These are phyloP conservation scores for Drosophila recens DNA, from an alignment of 2,888 invertebrate species.

Conservation along the genomic window DNA sequence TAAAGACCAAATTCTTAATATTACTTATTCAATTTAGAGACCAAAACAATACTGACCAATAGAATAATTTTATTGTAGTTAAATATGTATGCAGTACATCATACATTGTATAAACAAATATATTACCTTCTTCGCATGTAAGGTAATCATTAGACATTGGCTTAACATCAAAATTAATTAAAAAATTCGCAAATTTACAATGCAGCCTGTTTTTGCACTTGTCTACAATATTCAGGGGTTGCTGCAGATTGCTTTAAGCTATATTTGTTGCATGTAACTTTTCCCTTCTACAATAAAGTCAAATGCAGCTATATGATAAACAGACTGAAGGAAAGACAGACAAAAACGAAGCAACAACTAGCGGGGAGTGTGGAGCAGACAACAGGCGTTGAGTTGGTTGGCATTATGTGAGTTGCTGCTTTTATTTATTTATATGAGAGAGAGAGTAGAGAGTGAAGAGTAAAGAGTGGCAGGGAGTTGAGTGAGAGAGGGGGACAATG, in stretches of 20 bases:
- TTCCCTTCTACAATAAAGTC: constrained; percentile 40
- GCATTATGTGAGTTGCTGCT: constrained; percentile 74
- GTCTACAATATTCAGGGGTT: constrained; percentile 8
- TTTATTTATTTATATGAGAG: constrained; percentile 74
- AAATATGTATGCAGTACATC: too few species aligned
- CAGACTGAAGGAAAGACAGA: constrained; percentile 31
- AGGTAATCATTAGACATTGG: constrained; percentile 30
- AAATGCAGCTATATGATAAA: constrained; percentile 70
- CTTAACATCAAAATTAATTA: constrained; percentile 65
- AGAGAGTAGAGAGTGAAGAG: background rate
- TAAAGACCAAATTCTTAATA: too few species aligned
- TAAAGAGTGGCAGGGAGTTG: constrained; percentile 9
- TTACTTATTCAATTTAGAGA: too few species aligned
- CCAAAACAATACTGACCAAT: too few species aligned
- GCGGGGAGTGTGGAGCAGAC: constrained; percentile 36
- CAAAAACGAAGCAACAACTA: constrained; percentile 18
- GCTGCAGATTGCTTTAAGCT: constrained; percentile 49
- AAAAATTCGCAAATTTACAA: constrained; percentile 54
- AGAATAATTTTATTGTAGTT: too few species aligned
- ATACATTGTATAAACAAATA: too few species aligned
- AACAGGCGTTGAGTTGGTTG: constrained; percentile 75
- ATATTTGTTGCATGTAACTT: constrained; percentile 46
- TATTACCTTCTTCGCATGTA: background rate
- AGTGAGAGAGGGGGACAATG: constrained; percentile 41
- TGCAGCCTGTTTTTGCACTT: constrained; percentile 1